Evolutionary conservation across 2,888 invertebrate genomes (phyloP), one percentile per base, ranked within the genome.

Genomic region (Scaeva pyrastri): DNA sequence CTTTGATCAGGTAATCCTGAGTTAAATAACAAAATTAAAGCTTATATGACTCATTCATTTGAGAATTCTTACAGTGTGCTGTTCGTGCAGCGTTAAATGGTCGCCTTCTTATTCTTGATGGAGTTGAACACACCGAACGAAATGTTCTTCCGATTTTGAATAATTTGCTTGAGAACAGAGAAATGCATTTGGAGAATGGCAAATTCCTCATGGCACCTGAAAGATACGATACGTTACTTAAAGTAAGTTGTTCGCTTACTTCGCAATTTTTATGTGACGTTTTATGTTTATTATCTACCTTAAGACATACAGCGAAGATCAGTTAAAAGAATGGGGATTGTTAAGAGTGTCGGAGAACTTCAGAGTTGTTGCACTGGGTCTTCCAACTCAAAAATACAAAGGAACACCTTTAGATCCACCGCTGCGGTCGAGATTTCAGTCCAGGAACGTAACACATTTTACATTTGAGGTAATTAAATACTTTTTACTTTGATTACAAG

Each of bases 181-280:
- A 99, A 93, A 99, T 99, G 98, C 98, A 99, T 93, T 93, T 99
- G 83, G 99, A 99, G 93, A 99, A 99, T 93, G 99, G 99, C 0
- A 94, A 98, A 89, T 97, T 99, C 91, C 93, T 99, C 48, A 96
- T 99, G 91, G 96, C 98, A 0, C 96, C 98, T 10, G 93, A 95
- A 4, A 95, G 98, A 93, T 99, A 97, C 91, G 98, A 99, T 91
- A 97, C 97, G 91, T 93, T 99, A 16, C 92, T 98, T 14, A 92
- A 97, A 94, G 98, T 97, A 91, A 89, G 88, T 88, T 23, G n/a
- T n/a, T n/a, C n/a, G n/a, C 4, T 31, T 31, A 31, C n/a, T n/a
- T n/a, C n/a, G n/a, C n/a, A n/a, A n/a, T n/a, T n/a, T n/a, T n/a
- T 31, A 5, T 31, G 0, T 31, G 31, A 31, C 5, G 19, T 3